Conservation (phyloP, 2,113 vertebrate genomes). For the Silurus meridionalis region DNA sequence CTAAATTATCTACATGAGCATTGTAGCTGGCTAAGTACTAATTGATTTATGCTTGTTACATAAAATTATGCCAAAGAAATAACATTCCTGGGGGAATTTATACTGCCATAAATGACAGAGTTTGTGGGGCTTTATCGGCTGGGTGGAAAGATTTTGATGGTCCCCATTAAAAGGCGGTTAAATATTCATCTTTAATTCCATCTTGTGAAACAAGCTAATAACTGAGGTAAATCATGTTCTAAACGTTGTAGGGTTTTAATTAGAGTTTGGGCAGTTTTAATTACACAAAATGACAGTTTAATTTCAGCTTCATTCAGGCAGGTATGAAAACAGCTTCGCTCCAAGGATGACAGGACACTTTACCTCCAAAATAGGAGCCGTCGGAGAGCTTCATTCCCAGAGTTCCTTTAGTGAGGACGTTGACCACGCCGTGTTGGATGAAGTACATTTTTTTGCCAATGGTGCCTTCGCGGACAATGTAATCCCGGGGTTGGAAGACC, state of each 20-base stretch:
- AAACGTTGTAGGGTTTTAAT: conserved; percentile 16
- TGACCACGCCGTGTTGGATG: conserved; percentile 93
- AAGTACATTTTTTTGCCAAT: conserved; percentile 99
- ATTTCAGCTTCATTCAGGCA: conserved; percentile 12
- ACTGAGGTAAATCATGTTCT: conserved; percentile 17
- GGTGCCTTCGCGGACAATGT: conserved; percentile 94
- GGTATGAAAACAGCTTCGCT: conserved; percentile 11
- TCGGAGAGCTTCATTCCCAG: conserved; percentile 94
- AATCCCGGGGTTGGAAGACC: conserved; percentile 94
- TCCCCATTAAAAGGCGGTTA: neutral
- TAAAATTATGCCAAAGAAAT: neutral
- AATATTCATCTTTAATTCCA: conserved; percentile 26
- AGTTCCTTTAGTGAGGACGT: conserved; percentile 88
- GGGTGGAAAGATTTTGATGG: neutral
- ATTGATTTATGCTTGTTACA: conserved; percentile 1
- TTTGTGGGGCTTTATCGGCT: neutral
- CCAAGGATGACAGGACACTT: conserved; percentile 37
- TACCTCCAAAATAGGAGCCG: conserved; percentile 96
- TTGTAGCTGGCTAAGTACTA: neutral
- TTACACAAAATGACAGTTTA: conserved; percentile 22
- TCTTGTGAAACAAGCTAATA: neutral
- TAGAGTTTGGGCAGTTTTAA: conserved; percentile 29
- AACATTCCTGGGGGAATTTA: too few relatives aligned
- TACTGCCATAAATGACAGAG: conserved; percentile 1
- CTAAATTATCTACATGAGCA: neutral